A percentile compares a stretch with the other conserved stretches of the same genome.
These are phyloP conservation scores for Nothoprocta perdicaria DNA, from an alignment of 2,113 vertebrate species.

Conservation along the genomic window DNA sequence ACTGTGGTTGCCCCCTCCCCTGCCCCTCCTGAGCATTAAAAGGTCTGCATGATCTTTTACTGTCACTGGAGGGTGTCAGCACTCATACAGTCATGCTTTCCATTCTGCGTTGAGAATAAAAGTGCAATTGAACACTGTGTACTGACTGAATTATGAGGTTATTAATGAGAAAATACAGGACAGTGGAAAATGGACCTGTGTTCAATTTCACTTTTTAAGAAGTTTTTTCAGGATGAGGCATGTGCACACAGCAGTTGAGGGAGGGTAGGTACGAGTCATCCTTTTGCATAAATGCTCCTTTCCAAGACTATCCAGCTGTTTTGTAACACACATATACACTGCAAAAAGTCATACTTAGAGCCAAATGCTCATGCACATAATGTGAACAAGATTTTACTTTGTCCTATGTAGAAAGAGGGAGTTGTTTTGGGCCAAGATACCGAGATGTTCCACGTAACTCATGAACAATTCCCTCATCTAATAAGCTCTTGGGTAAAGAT, in stretches of 20 bases:
- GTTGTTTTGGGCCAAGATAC: slow-evolving; percentile 5
- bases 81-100: neutral
- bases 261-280: neutral
- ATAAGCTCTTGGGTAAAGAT: neutral
- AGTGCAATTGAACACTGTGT: neutral
- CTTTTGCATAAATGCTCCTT: neutral
- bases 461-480: neutral
- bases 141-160: neutral
- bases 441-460: neutral
- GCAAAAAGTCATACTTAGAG: neutral
- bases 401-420: neutral
- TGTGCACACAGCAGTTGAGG: neutral
- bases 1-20: neutral
- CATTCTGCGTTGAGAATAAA: neutral
- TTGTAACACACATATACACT: neutral
- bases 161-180: neutral
- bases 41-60: neutral
- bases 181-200: neutral
- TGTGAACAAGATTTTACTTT: neutral
- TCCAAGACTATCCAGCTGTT: slow-evolving; percentile 19
- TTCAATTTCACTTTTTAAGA: neutral
- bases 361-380: neutral
- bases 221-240: neutral
- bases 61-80: neutral
- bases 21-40: neutral